Evolutionary conservation across 2,113 vertebrate species (phyloP).

Genomic region (Patagioenas fasciata): DNA sequence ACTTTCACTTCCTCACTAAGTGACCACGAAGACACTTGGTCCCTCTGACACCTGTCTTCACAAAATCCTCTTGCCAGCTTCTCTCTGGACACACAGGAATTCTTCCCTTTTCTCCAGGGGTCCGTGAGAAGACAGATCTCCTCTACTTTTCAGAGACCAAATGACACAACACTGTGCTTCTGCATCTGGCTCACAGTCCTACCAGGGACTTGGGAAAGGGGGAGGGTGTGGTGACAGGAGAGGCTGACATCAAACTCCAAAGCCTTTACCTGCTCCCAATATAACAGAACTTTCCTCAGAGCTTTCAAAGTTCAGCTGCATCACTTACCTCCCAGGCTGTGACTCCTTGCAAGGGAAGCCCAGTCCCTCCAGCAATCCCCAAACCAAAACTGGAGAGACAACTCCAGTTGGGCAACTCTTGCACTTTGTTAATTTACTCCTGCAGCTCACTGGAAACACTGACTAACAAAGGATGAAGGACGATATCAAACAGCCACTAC

Average conservation of each 20-base stretch:
- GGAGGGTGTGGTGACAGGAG: fast-evolving
- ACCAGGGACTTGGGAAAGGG: background rate
- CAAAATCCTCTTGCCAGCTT: background rate
- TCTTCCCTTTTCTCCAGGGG: background rate
- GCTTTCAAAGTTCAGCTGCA: background rate
- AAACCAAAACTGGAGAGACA: background rate
- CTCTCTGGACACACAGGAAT: fast-evolving
- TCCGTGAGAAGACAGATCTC: background rate
- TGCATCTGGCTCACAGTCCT: background rate
- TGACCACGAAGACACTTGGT: background rate
- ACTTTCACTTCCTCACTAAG: background rate
- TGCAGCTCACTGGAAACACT: background rate
- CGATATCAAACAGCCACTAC: background rate
- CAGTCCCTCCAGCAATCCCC: background rate
- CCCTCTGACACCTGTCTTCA: background rate
- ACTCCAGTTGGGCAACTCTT: background rate
- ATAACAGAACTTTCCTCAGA: background rate
- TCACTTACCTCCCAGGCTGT: background rate
- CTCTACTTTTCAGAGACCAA: background rate
- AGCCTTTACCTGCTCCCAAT: background rate
- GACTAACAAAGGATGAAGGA: background rate
- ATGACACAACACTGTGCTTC: background rate
- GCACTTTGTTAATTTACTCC: background rate
- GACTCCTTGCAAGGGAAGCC: background rate
- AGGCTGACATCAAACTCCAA: background rate